phyloP scores from a whole-genome alignment of 2,888 invertebrate species.

The Dastarcus helophoroides region DNA sequence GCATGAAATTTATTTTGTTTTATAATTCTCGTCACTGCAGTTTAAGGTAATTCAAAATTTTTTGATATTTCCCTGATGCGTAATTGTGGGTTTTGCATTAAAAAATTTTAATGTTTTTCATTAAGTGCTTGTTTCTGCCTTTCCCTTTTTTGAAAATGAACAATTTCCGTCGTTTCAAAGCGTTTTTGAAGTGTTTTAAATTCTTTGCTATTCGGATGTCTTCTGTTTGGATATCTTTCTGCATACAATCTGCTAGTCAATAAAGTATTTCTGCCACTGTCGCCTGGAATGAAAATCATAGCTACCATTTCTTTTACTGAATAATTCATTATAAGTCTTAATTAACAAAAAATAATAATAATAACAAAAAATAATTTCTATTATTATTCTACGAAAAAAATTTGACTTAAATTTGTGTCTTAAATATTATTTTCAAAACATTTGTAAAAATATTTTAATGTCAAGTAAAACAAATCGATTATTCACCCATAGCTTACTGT shows the following conservation, averaged over 20 bases:
- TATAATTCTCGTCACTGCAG: neutral
- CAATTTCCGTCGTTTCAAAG: neutral
- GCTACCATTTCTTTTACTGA: neutral
- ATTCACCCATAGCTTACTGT: no score
- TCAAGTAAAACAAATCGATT: no score
- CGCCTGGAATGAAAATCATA: neutral
- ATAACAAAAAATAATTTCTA: no score
- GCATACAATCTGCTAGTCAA: neutral
- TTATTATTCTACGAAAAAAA: no score
- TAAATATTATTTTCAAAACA: no score
- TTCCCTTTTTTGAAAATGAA: neutral
- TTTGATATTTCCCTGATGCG: no score
- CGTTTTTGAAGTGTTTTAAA: neutral
- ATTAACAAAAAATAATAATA: no score
- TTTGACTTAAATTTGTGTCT: no score
- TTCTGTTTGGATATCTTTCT: constrained; percentile 1
- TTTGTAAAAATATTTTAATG: no score
- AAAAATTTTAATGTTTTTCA: no score
- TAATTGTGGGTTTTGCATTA: no score
- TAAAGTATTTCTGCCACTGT: neutral
- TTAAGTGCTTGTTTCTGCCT: no score
- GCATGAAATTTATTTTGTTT: neutral
- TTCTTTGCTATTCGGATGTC: neutral
- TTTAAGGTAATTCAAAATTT: neutral
- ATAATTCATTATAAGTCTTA: neutral